Evolutionary conservation across 30 jellyfish, hydroid and myxozoan species (phyloP).

Genomic region (Phacellophora camtschatica): DNA sequence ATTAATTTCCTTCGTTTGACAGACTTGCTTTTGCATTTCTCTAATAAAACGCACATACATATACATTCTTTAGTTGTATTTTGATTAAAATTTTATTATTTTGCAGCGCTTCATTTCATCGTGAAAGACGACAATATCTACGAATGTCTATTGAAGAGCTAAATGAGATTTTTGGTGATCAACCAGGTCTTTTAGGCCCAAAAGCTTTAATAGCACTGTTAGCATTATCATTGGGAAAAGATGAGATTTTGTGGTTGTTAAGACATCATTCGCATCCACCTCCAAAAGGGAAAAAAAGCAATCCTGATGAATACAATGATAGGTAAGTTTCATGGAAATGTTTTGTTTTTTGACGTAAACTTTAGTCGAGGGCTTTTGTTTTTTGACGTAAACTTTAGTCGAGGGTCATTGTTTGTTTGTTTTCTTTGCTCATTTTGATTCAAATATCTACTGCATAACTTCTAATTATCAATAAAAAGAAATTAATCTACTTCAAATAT

Average conservation of each 20-base stretch:
- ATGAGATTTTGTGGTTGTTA: conserved; percentile 82
- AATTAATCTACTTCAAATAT: too few species aligned
- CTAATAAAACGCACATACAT: too few species aligned
- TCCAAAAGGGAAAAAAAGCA: conserved; percentile 79
- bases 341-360: too few species aligned
- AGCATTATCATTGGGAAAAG: conserved; percentile 88
- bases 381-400: too few species aligned
- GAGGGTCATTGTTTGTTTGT: background rate
- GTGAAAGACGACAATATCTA: conserved; percentile 86
- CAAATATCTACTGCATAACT: too few species aligned
- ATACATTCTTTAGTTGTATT: too few species aligned
- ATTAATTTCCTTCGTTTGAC: too few species aligned
- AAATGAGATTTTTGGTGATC: conserved; percentile 78
- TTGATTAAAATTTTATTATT: too few species aligned
- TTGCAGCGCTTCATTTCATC: conserved; percentile 81
- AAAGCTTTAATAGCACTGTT: conserved; percentile 85
- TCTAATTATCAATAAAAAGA: too few species aligned
- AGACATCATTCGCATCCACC: conserved; percentile 82
- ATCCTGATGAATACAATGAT: conserved; percentile 75
- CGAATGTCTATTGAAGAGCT: conserved; percentile 87
- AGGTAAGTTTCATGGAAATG: conserved; percentile 37
- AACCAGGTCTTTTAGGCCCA: conserved; percentile 97
- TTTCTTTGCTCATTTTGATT: too few species aligned
- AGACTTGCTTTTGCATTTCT: too few species aligned
- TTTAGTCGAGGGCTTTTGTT: too few species aligned